A percentile compares a stretch with the other conserved stretches of the same genome.
These are phyloP conservation scores for Anolis sagrei DNA, from an alignment of 2,113 vertebrate species.

Conservation along the genomic window DNA sequence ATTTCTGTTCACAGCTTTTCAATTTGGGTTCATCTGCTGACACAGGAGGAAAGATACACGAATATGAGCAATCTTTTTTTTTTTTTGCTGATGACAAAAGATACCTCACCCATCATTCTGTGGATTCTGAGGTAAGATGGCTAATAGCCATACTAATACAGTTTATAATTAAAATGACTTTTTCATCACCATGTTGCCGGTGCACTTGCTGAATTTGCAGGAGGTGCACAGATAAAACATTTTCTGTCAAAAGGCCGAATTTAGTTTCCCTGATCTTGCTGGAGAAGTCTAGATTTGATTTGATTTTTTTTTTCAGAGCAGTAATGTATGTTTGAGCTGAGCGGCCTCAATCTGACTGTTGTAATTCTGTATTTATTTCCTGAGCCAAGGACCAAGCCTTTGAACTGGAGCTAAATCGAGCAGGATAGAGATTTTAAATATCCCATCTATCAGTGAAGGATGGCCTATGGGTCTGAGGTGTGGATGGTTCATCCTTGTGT, in stretches of 20 bases:
- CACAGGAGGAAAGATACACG: conserved; percentile 21
- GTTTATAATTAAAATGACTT: conserved; percentile 53
- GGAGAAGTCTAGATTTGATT: not conserved
- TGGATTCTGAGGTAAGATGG: conserved; percentile 48
- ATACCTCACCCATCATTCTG: conserved; percentile 40
- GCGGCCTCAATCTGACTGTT: conserved; percentile 8
- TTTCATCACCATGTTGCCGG: conserved; percentile 33
- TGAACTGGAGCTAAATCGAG: not conserved
- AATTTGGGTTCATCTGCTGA: conserved; percentile 52
- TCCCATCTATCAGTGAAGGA: not conserved
- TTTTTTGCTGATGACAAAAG: conserved; percentile 61
- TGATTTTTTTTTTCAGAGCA: not conserved
- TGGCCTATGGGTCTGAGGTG: not conserved
- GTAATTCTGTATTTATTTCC: not conserved
- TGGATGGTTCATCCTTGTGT: not conserved
- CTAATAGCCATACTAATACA: conserved; percentile 13
- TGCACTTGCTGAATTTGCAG: conserved; percentile 53
- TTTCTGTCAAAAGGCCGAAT: conserved; percentile 17
- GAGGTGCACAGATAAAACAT: not conserved
- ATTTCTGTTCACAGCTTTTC: conserved; percentile 58
- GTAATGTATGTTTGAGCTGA: conserved; percentile 19
- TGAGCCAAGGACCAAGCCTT: not conserved
- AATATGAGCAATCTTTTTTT: conserved; percentile 37
- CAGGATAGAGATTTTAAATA: not conserved
- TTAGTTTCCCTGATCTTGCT: conserved; percentile 42